Percentiles rank a stretch among this genome's conserved stretches.
phyloP scores from a whole-genome alignment of 2,113 vertebrate species.

The Piaya cayana region DNA sequence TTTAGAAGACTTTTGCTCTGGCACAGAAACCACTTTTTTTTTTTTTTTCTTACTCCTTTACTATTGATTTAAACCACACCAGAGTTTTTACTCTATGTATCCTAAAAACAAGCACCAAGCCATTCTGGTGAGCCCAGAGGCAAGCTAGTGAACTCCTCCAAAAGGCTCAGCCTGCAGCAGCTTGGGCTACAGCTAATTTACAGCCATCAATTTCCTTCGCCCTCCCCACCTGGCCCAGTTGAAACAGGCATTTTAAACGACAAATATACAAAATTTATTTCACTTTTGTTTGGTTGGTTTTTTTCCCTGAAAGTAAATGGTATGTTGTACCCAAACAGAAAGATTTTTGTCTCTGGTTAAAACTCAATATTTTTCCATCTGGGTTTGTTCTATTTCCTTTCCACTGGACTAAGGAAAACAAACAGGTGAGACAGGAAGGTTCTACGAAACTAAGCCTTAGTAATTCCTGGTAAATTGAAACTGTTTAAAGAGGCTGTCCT shows the following conservation, averaged over 20 bases:
- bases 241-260: background rate
- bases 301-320: fast-evolving
- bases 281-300: too few relatives aligned
- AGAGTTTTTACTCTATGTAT: background rate
- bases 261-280: background rate
- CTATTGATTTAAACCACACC: background rate
- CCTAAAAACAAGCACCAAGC: background rate
- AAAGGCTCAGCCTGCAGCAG: background rate
- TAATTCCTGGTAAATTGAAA: background rate
- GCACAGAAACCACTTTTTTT: background rate
- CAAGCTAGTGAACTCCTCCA: background rate
- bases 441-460: background rate
- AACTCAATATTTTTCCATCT: background rate
- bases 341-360: background rate
- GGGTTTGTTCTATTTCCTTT: background rate
- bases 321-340: background rate
- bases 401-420: background rate
- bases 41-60: background rate
- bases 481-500: background rate
- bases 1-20: background rate
- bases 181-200: background rate
- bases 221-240: background rate
- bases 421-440: fast-evolving
- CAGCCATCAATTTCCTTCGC: background rate
- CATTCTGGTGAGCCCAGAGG: background rate